A percentile compares a stretch with the other conserved stretches of the same genome.
phyloP scores from a whole-genome alignment of 2,888 invertebrate species.

The Amphipyra berbera region DNA sequence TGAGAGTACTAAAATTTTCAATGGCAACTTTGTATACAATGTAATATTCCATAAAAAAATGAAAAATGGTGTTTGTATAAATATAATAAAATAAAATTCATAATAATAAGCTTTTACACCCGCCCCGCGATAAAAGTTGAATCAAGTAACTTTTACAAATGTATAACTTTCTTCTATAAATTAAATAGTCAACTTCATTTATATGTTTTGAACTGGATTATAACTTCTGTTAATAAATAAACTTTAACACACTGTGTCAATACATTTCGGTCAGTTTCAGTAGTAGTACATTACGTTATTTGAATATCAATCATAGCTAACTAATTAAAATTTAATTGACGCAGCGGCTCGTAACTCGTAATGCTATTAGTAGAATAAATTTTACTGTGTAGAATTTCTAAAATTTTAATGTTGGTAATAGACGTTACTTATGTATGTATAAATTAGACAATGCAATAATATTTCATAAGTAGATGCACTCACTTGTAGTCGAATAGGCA shows the following conservation, averaged over 20 bases:
- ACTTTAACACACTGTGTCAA: background rate
- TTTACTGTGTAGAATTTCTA: conserved; percentile 67
- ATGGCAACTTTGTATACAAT: conserved; percentile 16
- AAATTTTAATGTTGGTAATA: conserved; percentile 77
- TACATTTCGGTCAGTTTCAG: conserved; percentile 20
- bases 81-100: conserved; percentile 7
- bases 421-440: conserved; percentile 70
- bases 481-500: conserved; percentile 72
- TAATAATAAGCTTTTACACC: conserved; percentile 20
- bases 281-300: conserved; percentile 32
- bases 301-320: conserved; percentile 45
- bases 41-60: conserved; percentile 5
- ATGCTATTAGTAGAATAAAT: conserved; percentile 51
- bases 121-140: conserved; percentile 10
- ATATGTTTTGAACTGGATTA: conserved; percentile 18
- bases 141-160: background rate
- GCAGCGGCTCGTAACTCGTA: conserved; percentile 40
- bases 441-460: conserved; percentile 86
- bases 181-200: conserved; percentile 12
- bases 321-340: conserved; percentile 51
- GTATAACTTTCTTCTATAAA: conserved; percentile 3
- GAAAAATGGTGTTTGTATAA: conserved; percentile 10
- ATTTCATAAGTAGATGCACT: conserved; percentile 87
- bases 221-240: conserved; percentile 11
- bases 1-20: conserved; percentile 8